Conservation (phyloP, 2,888 invertebrate genomes). For the Steinernema hermaphroditum region DNA sequence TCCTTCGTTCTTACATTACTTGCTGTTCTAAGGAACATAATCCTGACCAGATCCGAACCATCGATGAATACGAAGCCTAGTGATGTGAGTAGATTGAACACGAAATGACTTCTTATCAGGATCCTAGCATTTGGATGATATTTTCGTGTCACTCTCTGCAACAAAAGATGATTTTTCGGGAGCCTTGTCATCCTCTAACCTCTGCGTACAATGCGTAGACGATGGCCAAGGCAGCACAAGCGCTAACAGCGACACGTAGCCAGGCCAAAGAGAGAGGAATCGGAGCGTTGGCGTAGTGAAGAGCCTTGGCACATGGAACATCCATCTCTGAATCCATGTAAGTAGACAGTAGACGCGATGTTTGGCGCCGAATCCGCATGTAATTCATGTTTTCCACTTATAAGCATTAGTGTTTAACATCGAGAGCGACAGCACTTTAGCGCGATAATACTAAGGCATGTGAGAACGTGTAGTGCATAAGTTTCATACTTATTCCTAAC, state of each 20-base stretch:
- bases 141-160: background rate
- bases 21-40: background rate
- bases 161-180: background rate
- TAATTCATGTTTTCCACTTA: too few relatives aligned
- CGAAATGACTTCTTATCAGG: slow-evolving; percentile 6
- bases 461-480: too few relatives aligned
- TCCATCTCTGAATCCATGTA: slow-evolving; percentile 17
- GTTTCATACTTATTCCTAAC: too few relatives aligned
- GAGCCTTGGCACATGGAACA: background rate
- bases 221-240: background rate
- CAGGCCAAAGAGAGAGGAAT: background rate
- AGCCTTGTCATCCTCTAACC: background rate
- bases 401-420: too few relatives aligned
- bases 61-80: background rate
- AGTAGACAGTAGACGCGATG: too few relatives aligned
- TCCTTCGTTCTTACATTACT: background rate
- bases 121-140: slow-evolving; percentile 14
- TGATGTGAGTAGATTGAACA: background rate
- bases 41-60: background rate
- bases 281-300: background rate
- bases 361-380: too few relatives aligned
- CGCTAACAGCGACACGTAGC: background rate
- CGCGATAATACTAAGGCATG: too few relatives aligned
- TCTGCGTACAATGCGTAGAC: background rate
- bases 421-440: too few relatives aligned